Evolutionary conservation across 2,113 vertebrate genomes (phyloP), one percentile per base, ranked within the genome.

Genomic region (Rhea americana): DNA sequence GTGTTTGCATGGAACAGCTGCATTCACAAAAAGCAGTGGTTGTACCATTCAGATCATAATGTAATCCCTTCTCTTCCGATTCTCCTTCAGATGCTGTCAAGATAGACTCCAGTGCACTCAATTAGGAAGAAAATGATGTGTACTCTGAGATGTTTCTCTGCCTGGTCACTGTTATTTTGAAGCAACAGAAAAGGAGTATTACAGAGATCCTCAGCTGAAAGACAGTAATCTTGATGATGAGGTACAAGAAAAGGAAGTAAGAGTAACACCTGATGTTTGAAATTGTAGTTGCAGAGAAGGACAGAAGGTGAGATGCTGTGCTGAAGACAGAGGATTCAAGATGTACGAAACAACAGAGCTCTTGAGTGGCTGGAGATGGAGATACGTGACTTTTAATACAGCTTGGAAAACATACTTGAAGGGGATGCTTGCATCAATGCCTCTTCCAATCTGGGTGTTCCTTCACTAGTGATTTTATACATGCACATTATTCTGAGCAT

Each of bases 11-110:
- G 63, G 58, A 65, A 55, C 51, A 85, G 37, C 48, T 87, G 71
- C 66, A 12, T 72, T 86, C 85, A 56, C 28, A 58, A 62, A 92
- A 77, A 68, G 11, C 58, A 47, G 30, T 41, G 66, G 51, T 77
- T 87, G 24, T 28, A 78, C 65, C 30, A 11, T 3, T 90, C 75
- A 65, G 73, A 61, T 86, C 28, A 11, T 90, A 83, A 96, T 41
- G 47, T 88, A 85, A 93, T 90, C 61, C 26, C 18, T 89, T 94
- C 82, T 94, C 58, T 94, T 94, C 68, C 13, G 2, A 16, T 95
- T 95, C 59, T 93, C 37, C 78, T 85, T 94, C 77, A 95, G 95
- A 80, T 93, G 79, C 84, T 93, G 71, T 93, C 89, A 74, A 80
- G 87, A 76, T 65, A 93, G 68, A 87, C 63, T 92, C 67, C 63